These are phyloP conservation scores for Miltochrista miniata DNA, from an alignment of 2,888 invertebrate species.

Conservation along the genomic window DNA sequence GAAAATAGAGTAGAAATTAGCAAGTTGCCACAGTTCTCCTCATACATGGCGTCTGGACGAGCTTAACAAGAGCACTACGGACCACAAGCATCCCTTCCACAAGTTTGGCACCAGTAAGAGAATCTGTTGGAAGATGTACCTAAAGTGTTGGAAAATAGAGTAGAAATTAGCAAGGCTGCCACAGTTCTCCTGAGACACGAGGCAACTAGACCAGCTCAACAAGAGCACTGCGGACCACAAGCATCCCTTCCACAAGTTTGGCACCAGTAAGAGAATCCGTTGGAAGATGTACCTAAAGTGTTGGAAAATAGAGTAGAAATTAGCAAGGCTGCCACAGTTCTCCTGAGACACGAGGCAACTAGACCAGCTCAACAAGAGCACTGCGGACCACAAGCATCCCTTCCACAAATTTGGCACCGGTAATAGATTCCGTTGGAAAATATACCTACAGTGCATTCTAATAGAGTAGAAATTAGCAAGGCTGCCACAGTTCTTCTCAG, in stretches of 20 bases:
- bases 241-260: slow-evolving; percentile 97
- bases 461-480: too few species aligned
- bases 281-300: too few species aligned
- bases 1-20: neutral
- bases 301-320: too few species aligned
- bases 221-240: slow-evolving; percentile 89
- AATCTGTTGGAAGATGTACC: too few species aligned
- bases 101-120: slow-evolving; percentile 95
- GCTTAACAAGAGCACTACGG: slow-evolving; percentile 92
- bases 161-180: neutral
- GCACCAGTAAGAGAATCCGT: too few species aligned
- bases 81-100: slow-evolving; percentile 91
- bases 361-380: slow-evolving; percentile 94
- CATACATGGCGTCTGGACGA: slow-evolving; percentile 96
- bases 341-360: slow-evolving; percentile 93
- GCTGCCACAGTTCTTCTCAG: too few species aligned
- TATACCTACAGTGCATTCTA: too few species aligned
- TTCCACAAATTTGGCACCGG: slow-evolving; percentile 92
- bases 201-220: slow-evolving; percentile 96
- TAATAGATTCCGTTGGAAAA: too few species aligned
- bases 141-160: too few species aligned
- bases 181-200: slow-evolving; percentile 91
- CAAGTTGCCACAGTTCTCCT: too few species aligned
- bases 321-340: too few species aligned
- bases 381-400: slow-evolving; percentile 90